Conservation (phyloP, 2,888 invertebrate genomes). For the Scaptomyza flava region DNA sequence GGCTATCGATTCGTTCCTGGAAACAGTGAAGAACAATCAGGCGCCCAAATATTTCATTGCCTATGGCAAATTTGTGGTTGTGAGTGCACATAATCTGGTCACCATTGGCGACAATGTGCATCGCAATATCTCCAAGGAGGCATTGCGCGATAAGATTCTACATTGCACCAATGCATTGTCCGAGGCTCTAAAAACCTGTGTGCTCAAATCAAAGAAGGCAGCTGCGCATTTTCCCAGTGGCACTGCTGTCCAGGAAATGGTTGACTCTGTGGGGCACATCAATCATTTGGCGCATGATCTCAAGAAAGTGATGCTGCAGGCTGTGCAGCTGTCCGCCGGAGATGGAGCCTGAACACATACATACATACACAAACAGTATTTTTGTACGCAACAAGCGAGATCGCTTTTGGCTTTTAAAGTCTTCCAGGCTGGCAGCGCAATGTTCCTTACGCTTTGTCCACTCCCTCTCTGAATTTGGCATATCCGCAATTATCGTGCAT, state of each 20-base stretch:
- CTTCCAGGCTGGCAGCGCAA: slow-evolving; percentile 71
- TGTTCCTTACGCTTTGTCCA: slow-evolving; percentile 60
- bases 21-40: slow-evolving; percentile 96
- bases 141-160: slow-evolving; percentile 89
- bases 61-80: slow-evolving; percentile 96
- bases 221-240: slow-evolving; percentile 97
- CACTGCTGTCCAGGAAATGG: slow-evolving; percentile 96
- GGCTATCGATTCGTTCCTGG: slow-evolving; percentile 96
- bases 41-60: slow-evolving; percentile 97
- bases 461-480: slow-evolving; percentile 46
- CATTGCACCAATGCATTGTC: slow-evolving; percentile 92
- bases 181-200: slow-evolving; percentile 92
- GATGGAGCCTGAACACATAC: slow-evolving; percentile 55
- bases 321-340: slow-evolving; percentile 85
- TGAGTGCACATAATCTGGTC: slow-evolving; percentile 96
- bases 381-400: neutral
- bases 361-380: slow-evolving; percentile 16
- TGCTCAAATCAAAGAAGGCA: slow-evolving; percentile 94
- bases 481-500: slow-evolving; percentile 46
- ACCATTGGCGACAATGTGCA: slow-evolving; percentile 97
- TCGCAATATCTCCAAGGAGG: slow-evolving; percentile 91
- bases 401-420: slow-evolving; percentile 62
- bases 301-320: slow-evolving; percentile 90
- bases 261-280: slow-evolving; percentile 94
- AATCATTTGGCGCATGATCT: slow-evolving; percentile 93